A percentile compares a stretch with the other conserved stretches of the same genome.
Evolutionary conservation across 2,113 vertebrate species (phyloP).

Genomic region (Baryphthengus martii): DNA sequence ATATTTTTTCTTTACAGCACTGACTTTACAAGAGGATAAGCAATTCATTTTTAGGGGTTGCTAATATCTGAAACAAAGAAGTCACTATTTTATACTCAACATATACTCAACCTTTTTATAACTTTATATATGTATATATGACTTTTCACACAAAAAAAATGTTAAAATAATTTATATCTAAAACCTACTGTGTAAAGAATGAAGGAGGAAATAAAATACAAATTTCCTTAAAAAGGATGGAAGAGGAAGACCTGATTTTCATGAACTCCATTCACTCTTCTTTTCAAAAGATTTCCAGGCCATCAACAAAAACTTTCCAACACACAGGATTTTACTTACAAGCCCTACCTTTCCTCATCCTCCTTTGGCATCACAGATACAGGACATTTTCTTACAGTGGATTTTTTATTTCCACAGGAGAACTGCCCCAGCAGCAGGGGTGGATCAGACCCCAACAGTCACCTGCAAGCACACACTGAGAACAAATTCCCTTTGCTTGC

Average conservation of each 20-base stretch:
- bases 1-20: conserved; percentile 52
- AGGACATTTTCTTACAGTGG: not conserved
- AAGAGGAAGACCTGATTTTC: conserved; percentile 55
- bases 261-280: not conserved
- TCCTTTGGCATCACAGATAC: not conserved
- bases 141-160: conserved; percentile 48
- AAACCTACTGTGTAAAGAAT: conserved; percentile 36
- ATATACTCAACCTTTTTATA: conserved; percentile 57
- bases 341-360: not conserved
- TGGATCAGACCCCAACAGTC: not conserved
- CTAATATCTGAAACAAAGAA: conserved; percentile 55
- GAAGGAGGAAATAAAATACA: conserved; percentile 22
- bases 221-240: conserved; percentile 1
- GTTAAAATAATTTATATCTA: conserved; percentile 66
- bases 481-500: not conserved
- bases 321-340: not conserved
- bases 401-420: not conserved
- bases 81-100: conserved; percentile 62
- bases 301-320: conserved; percentile 2
- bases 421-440: not conserved
- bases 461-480: not conserved
- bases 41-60: conserved; percentile 43
- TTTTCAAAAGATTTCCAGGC: not conserved
- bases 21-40: conserved; percentile 61
- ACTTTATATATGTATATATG: conserved; percentile 61